Base-by-base conservation (phyloP, 2,797 vertebrate species). In the Crocidura indochinensis region DNA sequence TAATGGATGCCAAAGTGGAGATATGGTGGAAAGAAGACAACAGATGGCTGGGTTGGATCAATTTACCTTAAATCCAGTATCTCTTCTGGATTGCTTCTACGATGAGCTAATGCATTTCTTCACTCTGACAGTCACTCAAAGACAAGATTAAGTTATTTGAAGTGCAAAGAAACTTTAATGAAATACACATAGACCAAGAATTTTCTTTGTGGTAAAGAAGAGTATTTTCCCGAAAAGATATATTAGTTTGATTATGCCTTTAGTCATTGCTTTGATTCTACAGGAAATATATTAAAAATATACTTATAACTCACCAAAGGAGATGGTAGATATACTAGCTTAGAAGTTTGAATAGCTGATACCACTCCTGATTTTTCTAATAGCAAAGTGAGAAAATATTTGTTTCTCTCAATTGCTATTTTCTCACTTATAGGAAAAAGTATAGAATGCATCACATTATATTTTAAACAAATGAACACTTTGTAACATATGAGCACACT, bases 21-120 rank as follows among this genome's bases (percentile, higher is more conserved):
- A 84, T 67, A 69, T 8, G 31, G 53, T 77, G 26, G 83, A 82
- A 67, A 0, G 0, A 14, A 2, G 65, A 2, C 68, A 24, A 82
- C 2, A 49, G 27, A 80, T 24, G 6, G 14, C 26, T 77, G 26
- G 1, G 27, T 38, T 72, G 22, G 17, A 91, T 75, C 79, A 90
- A n/a, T 71, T 46, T 60, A 68, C 12, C 24, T 2, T 17, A 46
- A 69, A 47, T 27, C 15, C 51, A 44, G 7, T 31, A 26, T 74
- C 51, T 65, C 46, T 53, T 74, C 46, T 86, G 62, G 44, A 78
- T 31, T 82, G 74, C 31, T 8, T 44, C n/a, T 78, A n/a, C 51
- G 60, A 82, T 92, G 84, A 88, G 31, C 51, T 78, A 51, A 62
- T 91, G 31, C 38, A 44, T 68, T 92, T 86, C 51, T 75, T 68